Evolutionary conservation across 2,888 invertebrate species (phyloP).

Genomic region (Catonia carolina): DNA sequence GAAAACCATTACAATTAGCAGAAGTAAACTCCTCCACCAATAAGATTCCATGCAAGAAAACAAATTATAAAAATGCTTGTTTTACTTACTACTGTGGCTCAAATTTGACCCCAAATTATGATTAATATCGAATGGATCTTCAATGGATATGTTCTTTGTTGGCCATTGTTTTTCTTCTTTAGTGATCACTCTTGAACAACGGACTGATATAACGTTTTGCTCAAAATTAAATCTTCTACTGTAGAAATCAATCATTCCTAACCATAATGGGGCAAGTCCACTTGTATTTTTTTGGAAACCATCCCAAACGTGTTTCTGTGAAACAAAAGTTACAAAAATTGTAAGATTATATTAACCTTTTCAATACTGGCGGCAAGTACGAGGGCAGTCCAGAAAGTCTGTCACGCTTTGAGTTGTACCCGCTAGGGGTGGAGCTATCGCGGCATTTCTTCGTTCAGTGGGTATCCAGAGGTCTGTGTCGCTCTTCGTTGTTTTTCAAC

Average conservation of each 20-base stretch:
- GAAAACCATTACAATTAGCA: too few relatives aligned
- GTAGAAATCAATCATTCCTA: constrained; percentile 50
- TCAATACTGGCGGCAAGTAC: too few relatives aligned
- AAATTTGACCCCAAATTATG: constrained; percentile 53
- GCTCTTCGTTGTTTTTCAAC: too few relatives aligned
- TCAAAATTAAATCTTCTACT: constrained; percentile 47
- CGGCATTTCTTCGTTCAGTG: too few relatives aligned
- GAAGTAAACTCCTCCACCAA: too few relatives aligned
- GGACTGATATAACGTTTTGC: constrained; percentile 46
- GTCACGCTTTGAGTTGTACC: too few relatives aligned
- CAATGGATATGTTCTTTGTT: constrained; percentile 48
- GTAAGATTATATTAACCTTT: not conserved
- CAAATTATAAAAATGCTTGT: too few relatives aligned
- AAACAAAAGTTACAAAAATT: constrained; percentile 16
- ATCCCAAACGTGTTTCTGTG: constrained; percentile 43
- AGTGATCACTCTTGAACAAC: constrained; percentile 43
- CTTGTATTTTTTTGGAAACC: constrained; percentile 43
- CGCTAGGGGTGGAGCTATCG: too few relatives aligned
- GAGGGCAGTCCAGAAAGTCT: too few relatives aligned
- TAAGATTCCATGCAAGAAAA: too few relatives aligned
- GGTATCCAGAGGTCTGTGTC: too few relatives aligned
- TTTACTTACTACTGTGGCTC: constrained; percentile 47
- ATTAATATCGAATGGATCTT: constrained; percentile 54
- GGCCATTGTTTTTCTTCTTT: constrained; percentile 52
- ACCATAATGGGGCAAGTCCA: constrained; percentile 46